These are phyloP conservation scores for Ceriagrion tenellum DNA, from an alignment of 2,888 invertebrate genomes.

Conservation along the genomic window DNA sequence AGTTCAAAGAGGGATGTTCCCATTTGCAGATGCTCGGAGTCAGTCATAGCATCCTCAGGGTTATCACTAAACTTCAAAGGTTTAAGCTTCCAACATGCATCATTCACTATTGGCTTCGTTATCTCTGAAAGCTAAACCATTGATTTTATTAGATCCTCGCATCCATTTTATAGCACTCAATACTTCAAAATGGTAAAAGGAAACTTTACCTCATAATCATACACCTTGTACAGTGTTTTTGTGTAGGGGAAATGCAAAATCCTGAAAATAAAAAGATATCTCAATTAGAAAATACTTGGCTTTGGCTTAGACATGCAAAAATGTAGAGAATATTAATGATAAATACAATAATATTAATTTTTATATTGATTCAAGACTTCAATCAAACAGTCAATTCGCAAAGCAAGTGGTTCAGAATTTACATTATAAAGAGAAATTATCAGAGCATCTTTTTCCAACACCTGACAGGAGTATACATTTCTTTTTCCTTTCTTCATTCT, in stretches of 20 bases:
- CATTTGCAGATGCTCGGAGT: slow-evolving; percentile 86
- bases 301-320: too few relatives aligned
- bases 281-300: too few relatives aligned
- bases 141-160: neutral
- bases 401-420: too few relatives aligned
- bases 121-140: slow-evolving; percentile 80
- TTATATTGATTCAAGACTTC: too few relatives aligned
- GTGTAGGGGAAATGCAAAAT: slow-evolving; percentile 87
- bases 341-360: too few relatives aligned
- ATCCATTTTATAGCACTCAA: neutral
- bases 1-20: slow-evolving; percentile 95
- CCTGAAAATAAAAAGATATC: slow-evolving; percentile 78
- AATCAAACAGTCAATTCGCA: too few relatives aligned
- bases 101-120: slow-evolving; percentile 85
- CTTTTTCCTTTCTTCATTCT: too few relatives aligned
- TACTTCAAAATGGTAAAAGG: neutral
- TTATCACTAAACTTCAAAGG: slow-evolving; percentile 79
- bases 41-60: slow-evolving; percentile 72
- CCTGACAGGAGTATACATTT: too few relatives aligned
- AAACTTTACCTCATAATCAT: slow-evolving; percentile 83
- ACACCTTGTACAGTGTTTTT: slow-evolving; percentile 85
- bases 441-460: too few relatives aligned
- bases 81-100: slow-evolving; percentile 88
- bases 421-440: too few relatives aligned
- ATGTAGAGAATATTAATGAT: too few relatives aligned